Percentiles rank a stretch among this genome's conserved stretches.
phyloP scores from a whole-genome alignment of 2,888 invertebrate genomes.

The Hydrotaea cyrtoneurina region DNA sequence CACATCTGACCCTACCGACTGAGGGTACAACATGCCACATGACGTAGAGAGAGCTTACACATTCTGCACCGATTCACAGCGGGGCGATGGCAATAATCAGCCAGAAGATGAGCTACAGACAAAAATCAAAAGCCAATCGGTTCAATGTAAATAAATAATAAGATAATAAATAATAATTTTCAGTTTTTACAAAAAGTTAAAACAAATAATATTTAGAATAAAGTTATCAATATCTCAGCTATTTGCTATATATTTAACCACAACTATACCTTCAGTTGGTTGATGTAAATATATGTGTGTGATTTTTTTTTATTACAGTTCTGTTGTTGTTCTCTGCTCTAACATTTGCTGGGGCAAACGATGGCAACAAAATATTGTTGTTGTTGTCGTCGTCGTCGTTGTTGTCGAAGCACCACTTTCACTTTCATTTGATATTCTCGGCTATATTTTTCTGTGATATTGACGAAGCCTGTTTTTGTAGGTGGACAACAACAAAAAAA shows the following conservation, averaged over 20 bases:
- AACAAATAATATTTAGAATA: too few species aligned
- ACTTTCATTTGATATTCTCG: constrained; percentile 11
- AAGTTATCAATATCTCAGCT: too few species aligned
- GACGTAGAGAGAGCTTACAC: too few species aligned
- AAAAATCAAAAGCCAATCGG: too few species aligned
- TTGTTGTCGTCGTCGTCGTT: not conserved
- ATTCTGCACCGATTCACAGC: too few species aligned
- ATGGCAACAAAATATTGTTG: constrained; percentile 11
- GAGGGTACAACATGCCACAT: too few species aligned
- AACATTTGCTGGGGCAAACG: not conserved
- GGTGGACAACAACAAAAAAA: not conserved
- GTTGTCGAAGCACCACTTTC: not conserved
- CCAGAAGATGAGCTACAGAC: too few species aligned
- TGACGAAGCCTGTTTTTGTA: constrained; percentile 12
- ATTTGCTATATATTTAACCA: constrained; percentile 14
- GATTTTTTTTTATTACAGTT: constrained; percentile 11
- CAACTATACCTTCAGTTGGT: constrained; percentile 17
- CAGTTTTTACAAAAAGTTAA: not conserved
- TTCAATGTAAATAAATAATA: too few species aligned
- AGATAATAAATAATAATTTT: too few species aligned
- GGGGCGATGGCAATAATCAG: too few species aligned
- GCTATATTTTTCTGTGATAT: constrained; percentile 1
- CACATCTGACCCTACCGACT: too few species aligned
- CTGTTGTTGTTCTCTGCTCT: not conserved
- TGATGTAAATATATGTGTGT: not conserved